phyloP scores from a whole-genome alignment of 1,140 invertebrate genomes.

The Sarcophaga bullata region DNA sequence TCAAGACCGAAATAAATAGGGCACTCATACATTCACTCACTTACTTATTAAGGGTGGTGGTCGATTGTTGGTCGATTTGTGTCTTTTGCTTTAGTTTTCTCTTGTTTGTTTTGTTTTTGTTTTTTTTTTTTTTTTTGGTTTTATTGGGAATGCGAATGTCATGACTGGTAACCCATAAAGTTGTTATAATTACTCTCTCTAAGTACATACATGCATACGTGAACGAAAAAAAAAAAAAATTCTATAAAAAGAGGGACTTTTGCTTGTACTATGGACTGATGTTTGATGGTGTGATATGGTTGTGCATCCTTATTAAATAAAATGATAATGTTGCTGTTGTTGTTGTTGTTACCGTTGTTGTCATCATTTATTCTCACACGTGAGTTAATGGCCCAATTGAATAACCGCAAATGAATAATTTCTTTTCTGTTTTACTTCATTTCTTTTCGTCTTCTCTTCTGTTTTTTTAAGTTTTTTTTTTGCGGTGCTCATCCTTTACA shows the following conservation, averaged over 20 bases:
- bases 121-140: too few species aligned
- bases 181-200: not conserved
- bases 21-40: not conserved
- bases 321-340: not conserved
- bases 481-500: slow-evolving; percentile 1
- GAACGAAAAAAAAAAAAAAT: too few species aligned
- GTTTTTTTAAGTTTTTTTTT: not conserved
- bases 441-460: not conserved
- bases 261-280: not conserved
- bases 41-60: not conserved
- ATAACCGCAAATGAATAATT: slow-evolving; percentile 2
- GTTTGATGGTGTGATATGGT: not conserved
- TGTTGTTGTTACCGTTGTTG: not conserved
- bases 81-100: too few species aligned
- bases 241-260: too few species aligned
- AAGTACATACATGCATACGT: too few species aligned
- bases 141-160: not conserved
- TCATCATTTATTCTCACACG: not conserved
- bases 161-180: slow-evolving; percentile 10
- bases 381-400: not conserved
- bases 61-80: too few species aligned
- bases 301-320: slow-evolving; percentile 6
- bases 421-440: too few species aligned
- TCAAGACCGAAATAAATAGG: not conserved
- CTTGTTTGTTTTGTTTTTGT: too few species aligned